phyloP scores from a whole-genome alignment of 2,797 vertebrate genomes.

The Thamnophis elegans region DNA sequence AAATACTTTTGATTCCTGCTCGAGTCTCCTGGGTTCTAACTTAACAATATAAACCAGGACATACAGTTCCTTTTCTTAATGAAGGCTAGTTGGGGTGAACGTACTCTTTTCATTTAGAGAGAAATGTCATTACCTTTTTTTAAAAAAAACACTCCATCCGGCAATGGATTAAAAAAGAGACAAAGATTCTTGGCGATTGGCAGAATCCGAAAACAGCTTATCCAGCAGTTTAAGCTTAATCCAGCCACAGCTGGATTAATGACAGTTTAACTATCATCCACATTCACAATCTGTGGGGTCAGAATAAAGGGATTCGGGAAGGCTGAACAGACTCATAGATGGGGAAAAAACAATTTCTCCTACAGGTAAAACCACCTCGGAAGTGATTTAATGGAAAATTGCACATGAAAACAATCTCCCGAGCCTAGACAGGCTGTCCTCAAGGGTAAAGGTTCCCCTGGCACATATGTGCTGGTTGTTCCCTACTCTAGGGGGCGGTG shows the following conservation, averaged over 20 bases:
- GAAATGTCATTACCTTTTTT: no score
- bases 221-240: not conserved
- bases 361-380: not conserved
- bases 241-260: not conserved
- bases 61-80: not conserved
- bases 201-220: not conserved
- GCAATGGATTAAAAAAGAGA: not conserved
- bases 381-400: not conserved
- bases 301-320: not conserved
- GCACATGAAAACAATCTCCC: not conserved
- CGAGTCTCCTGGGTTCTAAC: not conserved
- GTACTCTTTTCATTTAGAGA: not conserved
- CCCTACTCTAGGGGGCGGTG: no score
- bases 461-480: no score
- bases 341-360: not conserved
- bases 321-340: not conserved
- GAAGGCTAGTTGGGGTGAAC: not conserved
- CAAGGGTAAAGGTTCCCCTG: no score
- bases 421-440: not conserved
- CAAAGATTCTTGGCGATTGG: rapidly evolving
- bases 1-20: no score
- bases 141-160: not conserved
- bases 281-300: not conserved
- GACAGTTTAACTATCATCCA: not conserved
- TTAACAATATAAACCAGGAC: not conserved